These are phyloP conservation scores for Sinocyclocheilus maitianheensis DNA, from an alignment of 2,113 vertebrate genomes.

Conservation along the genomic window DNA sequence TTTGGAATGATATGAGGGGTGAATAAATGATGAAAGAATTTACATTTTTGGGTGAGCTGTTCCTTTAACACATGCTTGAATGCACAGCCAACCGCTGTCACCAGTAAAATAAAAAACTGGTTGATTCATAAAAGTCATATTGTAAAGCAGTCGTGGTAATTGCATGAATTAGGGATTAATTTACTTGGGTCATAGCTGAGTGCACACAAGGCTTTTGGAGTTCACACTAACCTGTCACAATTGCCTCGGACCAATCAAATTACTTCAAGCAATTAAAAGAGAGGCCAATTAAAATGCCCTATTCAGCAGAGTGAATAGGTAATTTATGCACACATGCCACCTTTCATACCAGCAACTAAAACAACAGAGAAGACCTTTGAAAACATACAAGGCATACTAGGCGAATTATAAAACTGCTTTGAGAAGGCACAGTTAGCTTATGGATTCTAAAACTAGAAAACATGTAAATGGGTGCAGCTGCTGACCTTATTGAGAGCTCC, in stretches of 20 bases:
- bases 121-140: conserved; percentile 50
- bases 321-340: conserved; percentile 44
- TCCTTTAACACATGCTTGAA: conserved; percentile 10
- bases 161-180: conserved; percentile 51
- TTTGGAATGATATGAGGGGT: background rate
- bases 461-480: background rate
- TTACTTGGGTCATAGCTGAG: conserved; percentile 47
- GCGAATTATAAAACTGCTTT: conserved; percentile 22
- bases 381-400: conserved; percentile 13
- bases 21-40: background rate
- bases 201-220: conserved; percentile 24
- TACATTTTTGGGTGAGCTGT: background rate
- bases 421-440: background rate
- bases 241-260: conserved; percentile 41
- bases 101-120: conserved; percentile 19
- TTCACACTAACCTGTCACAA: conserved; percentile 33
- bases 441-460: background rate
- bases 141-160: conserved; percentile 59
- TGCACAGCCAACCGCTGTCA: conserved; percentile 12
- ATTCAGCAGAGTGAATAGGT: conserved; percentile 43
- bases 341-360: conserved; percentile 33
- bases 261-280: conserved; percentile 52
- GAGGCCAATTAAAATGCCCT: conserved; percentile 51
- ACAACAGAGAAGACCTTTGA: conserved; percentile 38
- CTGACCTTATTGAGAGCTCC: conserved; percentile 93